Evolutionary conservation across 2,797 vertebrate genomes (phyloP).

Genomic region (Megaceryle alcyon): DNA sequence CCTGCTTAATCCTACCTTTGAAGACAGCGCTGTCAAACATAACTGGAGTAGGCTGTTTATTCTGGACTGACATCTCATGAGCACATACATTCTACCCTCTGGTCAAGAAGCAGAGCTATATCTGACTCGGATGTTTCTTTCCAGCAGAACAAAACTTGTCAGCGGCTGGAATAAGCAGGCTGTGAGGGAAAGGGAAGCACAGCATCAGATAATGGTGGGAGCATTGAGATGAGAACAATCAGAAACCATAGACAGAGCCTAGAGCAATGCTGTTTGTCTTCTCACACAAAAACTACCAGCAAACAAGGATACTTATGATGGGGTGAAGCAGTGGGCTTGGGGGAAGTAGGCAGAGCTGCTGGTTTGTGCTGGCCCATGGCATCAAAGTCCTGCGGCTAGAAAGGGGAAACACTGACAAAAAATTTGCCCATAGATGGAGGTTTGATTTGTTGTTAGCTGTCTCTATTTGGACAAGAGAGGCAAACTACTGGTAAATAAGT

Average conservation of each 20-base stretch:
- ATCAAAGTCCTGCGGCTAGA: neutral
- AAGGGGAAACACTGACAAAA: neutral
- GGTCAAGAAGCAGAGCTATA: neutral
- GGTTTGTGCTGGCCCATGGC: neutral
- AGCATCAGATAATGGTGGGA: neutral
- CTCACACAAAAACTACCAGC: neutral
- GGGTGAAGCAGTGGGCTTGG: neutral
- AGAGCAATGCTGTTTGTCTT: neutral
- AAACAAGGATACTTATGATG: neutral
- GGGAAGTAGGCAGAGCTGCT: neutral
- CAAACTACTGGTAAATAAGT: neutral
- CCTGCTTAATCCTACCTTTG: neutral
- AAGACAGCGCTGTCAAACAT: neutral
- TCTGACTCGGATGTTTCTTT: neutral
- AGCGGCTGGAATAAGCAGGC: neutral
- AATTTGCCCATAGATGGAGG: neutral
- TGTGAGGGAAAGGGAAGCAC: neutral
- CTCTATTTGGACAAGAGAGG: neutral
- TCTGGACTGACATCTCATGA: neutral
- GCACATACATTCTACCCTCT: neutral
- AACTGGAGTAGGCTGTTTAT: neutral
- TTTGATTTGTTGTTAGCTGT: neutral
- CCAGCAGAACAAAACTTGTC: neutral
- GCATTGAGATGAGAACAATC: neutral
- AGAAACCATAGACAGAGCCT: neutral